These are phyloP conservation scores for Chiroxiphia lanceolata DNA, from an alignment of 2,797 vertebrate genomes.

Conservation along the genomic window DNA sequence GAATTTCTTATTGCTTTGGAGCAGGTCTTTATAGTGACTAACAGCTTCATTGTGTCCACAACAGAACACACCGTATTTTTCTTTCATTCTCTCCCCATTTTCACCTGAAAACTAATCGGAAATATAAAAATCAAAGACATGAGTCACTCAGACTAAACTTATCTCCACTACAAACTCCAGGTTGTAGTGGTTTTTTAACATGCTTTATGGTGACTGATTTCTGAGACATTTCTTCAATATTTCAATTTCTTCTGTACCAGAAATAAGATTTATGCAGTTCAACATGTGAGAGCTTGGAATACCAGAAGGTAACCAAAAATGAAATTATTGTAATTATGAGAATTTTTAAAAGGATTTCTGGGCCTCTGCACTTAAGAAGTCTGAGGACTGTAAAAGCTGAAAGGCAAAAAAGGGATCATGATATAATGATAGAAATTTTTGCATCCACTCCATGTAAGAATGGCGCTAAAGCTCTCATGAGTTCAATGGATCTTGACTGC, in stretches of 20 bases:
- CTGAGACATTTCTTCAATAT: neutral
- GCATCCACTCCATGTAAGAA: neutral
- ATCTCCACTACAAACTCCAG: neutral
- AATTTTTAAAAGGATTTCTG: neutral
- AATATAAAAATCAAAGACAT: neutral
- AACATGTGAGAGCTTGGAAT: neutral
- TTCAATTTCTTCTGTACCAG: neutral
- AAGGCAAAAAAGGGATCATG: neutral
- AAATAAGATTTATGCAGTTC: neutral
- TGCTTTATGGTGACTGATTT: neutral
- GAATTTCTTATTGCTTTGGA: constrained; percentile 95
- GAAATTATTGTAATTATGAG: neutral
- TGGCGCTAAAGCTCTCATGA: neutral
- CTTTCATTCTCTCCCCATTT: constrained; percentile 88
- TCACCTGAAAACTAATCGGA: constrained; percentile 90
- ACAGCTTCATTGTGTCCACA: constrained; percentile 90
- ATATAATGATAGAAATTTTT: neutral
- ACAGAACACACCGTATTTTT: constrained; percentile 89
- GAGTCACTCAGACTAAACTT: neutral
- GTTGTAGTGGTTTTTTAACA: neutral
- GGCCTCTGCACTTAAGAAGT: neutral
- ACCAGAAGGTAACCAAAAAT: neutral
- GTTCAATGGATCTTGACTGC: neutral
- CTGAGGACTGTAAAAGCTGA: neutral
- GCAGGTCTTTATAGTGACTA: constrained; percentile 88